Percentiles rank a stretch among this genome's conserved stretches.
phyloP scores from a whole-genome alignment of 1,140 invertebrate genomes.

The Kradibia gibbosae region DNA sequence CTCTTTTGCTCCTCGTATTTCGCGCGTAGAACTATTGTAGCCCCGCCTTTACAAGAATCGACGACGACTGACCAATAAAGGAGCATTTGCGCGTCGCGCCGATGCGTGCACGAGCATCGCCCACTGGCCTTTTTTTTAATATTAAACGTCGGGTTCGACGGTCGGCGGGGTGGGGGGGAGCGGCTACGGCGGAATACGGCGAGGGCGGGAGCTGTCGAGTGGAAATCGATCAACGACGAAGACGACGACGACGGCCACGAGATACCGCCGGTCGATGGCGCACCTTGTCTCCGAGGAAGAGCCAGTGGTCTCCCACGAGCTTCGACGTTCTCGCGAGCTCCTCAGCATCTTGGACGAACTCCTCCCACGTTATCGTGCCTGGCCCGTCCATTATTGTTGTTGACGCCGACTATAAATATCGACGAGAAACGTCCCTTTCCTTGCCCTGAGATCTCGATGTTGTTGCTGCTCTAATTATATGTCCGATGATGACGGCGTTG shows the following conservation, averaged over 20 bases:
- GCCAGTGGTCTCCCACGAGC: constrained; percentile 65
- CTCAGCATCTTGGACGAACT: constrained; percentile 65
- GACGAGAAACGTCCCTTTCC: neutral
- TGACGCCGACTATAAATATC: neutral
- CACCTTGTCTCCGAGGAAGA: constrained; percentile 66
- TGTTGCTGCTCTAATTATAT: no score
- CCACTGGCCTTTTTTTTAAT: no score
- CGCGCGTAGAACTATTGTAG: no score
- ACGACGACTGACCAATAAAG: no score
- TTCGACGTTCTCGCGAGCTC: constrained; percentile 59
- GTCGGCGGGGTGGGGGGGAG: neutral
- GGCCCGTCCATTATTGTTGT: constrained; percentile 61
- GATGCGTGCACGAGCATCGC: no score
- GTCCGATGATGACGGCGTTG: neutral
- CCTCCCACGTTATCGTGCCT: constrained; percentile 69
- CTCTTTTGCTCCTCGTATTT: no score
- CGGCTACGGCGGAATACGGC: neutral
- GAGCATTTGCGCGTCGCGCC: no score
- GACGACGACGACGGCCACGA: neutral
- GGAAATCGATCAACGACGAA: constrained; percentile 15
- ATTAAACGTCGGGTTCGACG: no score
- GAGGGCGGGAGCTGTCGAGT: neutral
- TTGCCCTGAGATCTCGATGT: no score
- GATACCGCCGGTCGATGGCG: neutral
- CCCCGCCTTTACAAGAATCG: no score